These are phyloP conservation scores for Tolypeutes matacus DNA, from an alignment of 2,797 vertebrate species.

Conservation along the genomic window DNA sequence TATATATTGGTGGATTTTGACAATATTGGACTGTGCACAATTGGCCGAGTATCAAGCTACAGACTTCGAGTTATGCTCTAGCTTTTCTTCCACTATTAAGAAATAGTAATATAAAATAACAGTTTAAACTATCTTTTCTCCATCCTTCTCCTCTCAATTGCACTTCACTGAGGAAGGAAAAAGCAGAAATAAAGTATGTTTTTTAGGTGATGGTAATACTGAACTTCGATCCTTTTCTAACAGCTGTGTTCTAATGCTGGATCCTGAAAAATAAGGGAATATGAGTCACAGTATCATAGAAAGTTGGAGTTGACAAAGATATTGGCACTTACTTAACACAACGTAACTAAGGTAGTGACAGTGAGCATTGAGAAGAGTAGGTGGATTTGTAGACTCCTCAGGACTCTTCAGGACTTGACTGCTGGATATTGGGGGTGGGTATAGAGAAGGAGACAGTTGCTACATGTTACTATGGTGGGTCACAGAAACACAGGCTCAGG, in stretches of 20 bases:
- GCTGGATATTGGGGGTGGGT: neutral
- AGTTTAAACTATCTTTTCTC: conserved; percentile 54
- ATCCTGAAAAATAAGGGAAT: conserved; percentile 55
- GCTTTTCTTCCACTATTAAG: conserved; percentile 55
- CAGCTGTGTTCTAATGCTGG: neutral
- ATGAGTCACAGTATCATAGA: neutral
- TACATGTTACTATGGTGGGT: too few relatives aligned
- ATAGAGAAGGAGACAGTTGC: neutral
- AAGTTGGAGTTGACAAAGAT: neutral
- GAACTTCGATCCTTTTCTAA: conserved; percentile 39
- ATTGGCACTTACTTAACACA: neutral
- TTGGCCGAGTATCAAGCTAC: conserved; percentile 66
- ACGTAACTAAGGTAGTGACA: neutral
- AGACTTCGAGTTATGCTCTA: conserved; percentile 44
- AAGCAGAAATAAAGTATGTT: conserved; percentile 40
- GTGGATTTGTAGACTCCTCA: neutral
- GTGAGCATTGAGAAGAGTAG: neutral
- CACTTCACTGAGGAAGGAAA: neutral
- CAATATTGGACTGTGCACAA: conserved; percentile 63
- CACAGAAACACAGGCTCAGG: too few relatives aligned
- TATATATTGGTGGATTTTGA: conserved; percentile 70
- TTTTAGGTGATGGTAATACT: neutral
- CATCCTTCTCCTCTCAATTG: conserved; percentile 8
- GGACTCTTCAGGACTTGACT: neutral
- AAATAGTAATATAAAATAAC: conserved; percentile 65